Base-by-base conservation (phyloP, 2,888 invertebrate genomes). In the Cremastinae sp. region DNA sequence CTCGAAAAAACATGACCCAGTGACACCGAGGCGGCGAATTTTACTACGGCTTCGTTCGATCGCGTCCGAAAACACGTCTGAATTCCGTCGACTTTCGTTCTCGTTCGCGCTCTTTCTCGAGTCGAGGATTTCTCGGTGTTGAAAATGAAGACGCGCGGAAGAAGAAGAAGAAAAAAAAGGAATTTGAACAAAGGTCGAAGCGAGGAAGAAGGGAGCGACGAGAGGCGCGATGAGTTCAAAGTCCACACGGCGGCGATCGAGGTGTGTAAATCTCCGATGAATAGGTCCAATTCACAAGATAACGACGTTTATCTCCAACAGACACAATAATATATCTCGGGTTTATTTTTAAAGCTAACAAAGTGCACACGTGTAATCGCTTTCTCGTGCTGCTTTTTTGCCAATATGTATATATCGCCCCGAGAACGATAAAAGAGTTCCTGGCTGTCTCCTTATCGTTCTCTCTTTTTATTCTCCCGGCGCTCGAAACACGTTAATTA, bases 271-370 rank as follows among this genome's bases (percentile, higher is more conserved):
- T 58, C 58, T 20, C 59, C 16, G 38, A 12, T 43, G 28, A 59
- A 75, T 71, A 71, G 61, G 54, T 75, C 53, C 76, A 78, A 80
- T 80, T 81, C 74, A 74, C 80, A 53, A 36, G 53, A 72, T 66
- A 69, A 69, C 54, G 70, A 43, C 53, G 2, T 28, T 58, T 84
- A 84, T 85, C 82, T 74, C 72, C 78, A 79, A 82, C 82, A 84
- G 83, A 83, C 85, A 80, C 80, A 84, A 84, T 85, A 85, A 83
- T 78, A 47, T 54, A n/a, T n/a, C n/a, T n/a, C n/a, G n/a, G 71
- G 76, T 76, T 84, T 84, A 83, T 83, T 84, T 45, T 45, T 59
- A 59, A 59, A n/a, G 2, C 22, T 12, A n/a, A 1, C 10, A n/a
- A 10, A 34, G 5, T 45, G 14, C 61, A n/a, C 16, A 14, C 28